These are phyloP conservation scores for Brachirus orientalis DNA, from an alignment of 2,113 vertebrate genomes.

Conservation along the genomic window DNA sequence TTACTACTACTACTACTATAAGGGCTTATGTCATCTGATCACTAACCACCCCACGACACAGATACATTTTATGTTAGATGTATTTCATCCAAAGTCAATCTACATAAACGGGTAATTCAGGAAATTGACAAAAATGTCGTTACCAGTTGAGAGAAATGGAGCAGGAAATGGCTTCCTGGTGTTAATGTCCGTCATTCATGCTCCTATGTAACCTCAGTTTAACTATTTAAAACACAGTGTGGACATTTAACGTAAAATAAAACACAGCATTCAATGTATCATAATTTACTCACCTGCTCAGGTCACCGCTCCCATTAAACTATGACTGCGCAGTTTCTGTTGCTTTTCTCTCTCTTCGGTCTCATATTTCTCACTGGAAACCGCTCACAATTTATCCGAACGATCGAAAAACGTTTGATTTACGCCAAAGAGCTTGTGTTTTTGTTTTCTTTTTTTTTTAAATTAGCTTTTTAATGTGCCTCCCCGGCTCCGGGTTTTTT, in stretches of 20 bases:
- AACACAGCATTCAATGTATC: not conserved
- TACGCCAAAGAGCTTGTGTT: fast-evolving
- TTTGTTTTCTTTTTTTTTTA: no score
- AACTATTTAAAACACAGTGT: not conserved
- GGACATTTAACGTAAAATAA: not conserved
- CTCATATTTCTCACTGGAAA: conserved; percentile 24
- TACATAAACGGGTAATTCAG: fast-evolving
- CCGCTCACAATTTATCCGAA: not conserved
- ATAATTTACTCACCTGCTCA: conserved; percentile 63
- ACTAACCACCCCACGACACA: not conserved
- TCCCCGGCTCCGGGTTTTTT: conserved; percentile 18
- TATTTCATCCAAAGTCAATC: not conserved
- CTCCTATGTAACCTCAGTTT: no score
- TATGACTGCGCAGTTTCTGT: conserved; percentile 58
- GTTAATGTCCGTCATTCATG: not conserved
- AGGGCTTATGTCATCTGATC: conserved; percentile 11
- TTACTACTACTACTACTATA: not conserved
- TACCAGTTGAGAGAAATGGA: not conserved
- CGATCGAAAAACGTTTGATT: not conserved
- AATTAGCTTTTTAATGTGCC: not conserved
- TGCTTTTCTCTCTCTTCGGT: conserved; percentile 1
- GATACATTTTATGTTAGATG: not conserved
- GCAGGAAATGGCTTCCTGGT: not conserved
- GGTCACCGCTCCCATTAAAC: conserved; percentile 70
- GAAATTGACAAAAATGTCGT: not conserved